phyloP scores from a whole-genome alignment of 2,113 vertebrate species.

The Rattus norvegicus region DNA sequence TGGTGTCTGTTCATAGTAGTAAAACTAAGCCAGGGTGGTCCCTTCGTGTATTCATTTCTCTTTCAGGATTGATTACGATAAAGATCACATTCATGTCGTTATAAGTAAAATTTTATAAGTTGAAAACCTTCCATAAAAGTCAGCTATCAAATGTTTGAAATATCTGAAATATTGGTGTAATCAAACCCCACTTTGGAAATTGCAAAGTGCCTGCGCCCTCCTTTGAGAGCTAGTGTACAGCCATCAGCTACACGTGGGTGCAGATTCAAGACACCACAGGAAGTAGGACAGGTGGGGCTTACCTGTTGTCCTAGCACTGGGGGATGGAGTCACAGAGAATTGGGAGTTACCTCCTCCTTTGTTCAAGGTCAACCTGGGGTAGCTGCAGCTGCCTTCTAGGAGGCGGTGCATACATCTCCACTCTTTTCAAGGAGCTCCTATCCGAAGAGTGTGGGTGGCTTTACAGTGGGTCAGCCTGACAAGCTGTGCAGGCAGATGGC shows the following conservation, averaged over 20 bases:
- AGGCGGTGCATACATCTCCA: neutral
- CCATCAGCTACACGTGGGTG: neutral
- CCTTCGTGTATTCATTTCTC: neutral
- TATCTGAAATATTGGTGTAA: neutral
- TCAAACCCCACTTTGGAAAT: neutral
- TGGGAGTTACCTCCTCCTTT: neutral
- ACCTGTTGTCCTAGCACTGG: neutral
- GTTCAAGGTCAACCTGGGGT: neutral
- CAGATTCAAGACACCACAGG: neutral
- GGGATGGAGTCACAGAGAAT: neutral
- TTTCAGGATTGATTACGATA: neutral
- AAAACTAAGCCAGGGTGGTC: neutral
- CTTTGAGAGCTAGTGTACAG: neutral
- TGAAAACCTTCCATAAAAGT: neutral
- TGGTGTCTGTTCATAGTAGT: no score
- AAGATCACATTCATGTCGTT: neutral
- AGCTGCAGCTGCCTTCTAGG: fast-evolving
- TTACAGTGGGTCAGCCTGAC: neutral
- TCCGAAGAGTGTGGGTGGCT: neutral
- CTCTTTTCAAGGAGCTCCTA: neutral
- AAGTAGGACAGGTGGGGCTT: neutral
- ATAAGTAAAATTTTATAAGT: neutral
- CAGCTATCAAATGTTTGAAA: neutral
- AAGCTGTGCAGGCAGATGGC: neutral
- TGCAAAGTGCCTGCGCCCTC: neutral